Conservation (phyloP, 2,888 invertebrate species). For the Chloroclysta siterata region DNA sequence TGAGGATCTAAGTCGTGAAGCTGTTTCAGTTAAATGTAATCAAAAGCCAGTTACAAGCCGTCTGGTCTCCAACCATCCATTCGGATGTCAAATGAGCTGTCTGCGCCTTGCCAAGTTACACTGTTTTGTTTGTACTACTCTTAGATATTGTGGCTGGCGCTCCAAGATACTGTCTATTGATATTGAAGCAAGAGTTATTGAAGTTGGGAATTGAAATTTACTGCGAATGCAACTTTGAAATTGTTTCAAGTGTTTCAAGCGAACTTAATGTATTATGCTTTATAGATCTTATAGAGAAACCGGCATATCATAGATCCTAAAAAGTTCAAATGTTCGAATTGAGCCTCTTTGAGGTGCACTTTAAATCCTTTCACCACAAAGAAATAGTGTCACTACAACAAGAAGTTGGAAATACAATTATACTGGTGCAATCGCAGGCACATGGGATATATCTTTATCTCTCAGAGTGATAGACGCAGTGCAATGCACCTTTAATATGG, state of each 20-base stretch:
- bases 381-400: no score
- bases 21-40: background rate
- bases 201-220: constrained; percentile 8
- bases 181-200: constrained; percentile 18
- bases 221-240: background rate
- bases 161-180: constrained; percentile 21
- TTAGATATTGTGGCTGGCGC: constrained; percentile 19
- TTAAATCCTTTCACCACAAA: no score
- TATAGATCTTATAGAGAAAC: no score
- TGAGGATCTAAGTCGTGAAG: no score
- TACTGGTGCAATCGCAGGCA: no score
- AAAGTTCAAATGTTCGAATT: no score
- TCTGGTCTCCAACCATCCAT: constrained; percentile 4
- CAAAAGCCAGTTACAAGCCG: background rate
- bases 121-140: constrained; percentile 25
- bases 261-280: background rate
- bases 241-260: background rate
- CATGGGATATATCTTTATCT: no score
- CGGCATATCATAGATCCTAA: no score
- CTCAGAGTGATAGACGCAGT: no score
- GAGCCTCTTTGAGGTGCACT: no score
- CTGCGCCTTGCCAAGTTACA: constrained; percentile 20
- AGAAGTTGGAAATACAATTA: no score
- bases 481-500: no score
- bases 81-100: background rate